These are phyloP conservation scores for Genyomyrus donnyi DNA, from an alignment of 2,113 vertebrate genomes.

Conservation along the genomic window DNA sequence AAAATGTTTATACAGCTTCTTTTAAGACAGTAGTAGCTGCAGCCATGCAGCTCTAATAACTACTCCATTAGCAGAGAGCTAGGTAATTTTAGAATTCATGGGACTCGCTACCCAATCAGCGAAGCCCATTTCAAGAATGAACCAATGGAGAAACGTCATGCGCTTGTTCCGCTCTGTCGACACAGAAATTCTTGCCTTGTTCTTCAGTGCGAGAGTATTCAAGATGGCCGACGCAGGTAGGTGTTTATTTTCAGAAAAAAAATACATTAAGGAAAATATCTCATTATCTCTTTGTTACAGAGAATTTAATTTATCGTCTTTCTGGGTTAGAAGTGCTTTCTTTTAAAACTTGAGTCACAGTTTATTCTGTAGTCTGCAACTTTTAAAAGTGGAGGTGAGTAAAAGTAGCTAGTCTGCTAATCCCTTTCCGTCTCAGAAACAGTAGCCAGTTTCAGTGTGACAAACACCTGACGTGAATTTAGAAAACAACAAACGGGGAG, in stretches of 20 bases:
- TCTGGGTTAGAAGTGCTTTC: not conserved
- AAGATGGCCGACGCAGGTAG: slow-evolving; percentile 73
- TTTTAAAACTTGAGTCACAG: not conserved
- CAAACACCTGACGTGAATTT: slow-evolving; percentile 11
- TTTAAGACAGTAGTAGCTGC: not conserved
- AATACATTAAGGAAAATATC: not conserved
- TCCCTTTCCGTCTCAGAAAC: slow-evolving; percentile 31
- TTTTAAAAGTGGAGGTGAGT: not conserved
- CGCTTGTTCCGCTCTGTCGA: slow-evolving; percentile 52
- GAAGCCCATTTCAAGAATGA: not conserved
- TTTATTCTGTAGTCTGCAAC: not conserved
- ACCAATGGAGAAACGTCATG: slow-evolving; percentile 27
- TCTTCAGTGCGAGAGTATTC: slow-evolving; percentile 62
- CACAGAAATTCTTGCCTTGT: slow-evolving; percentile 61
- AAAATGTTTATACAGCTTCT: not conserved
- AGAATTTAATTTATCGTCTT: not conserved
- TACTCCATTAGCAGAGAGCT: not conserved
- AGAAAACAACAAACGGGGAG: not conserved
- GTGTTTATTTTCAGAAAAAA: slow-evolving; percentile 28
- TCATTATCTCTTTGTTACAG: not conserved
- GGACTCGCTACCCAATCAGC: slow-evolving; percentile 44
- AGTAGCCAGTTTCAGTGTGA: slow-evolving; percentile 5
- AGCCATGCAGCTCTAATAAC: not conserved
- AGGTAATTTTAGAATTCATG: not conserved
- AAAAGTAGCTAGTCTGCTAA: slow-evolving; percentile 25